phyloP scores from a whole-genome alignment of 1,140 invertebrate genomes.

The Pseudomyrmex pallidus region DNA sequence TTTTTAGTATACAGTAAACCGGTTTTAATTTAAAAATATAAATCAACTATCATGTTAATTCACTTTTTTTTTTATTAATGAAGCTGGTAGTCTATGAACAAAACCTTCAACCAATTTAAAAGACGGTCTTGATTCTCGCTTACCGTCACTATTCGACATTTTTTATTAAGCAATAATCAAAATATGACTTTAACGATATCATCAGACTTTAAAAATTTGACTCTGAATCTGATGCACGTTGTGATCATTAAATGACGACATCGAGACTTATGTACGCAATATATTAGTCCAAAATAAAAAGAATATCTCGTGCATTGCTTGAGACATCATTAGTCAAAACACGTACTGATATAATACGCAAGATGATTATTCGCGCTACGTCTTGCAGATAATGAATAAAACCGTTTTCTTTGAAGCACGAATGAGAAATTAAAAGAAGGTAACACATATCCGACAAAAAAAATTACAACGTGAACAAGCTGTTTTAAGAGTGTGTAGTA shows the following conservation, averaged over 20 bases:
- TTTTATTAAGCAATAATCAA: conserved; percentile 51
- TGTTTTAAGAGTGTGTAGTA: not conserved
- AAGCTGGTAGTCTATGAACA: not conserved
- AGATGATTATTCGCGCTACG: not conserved
- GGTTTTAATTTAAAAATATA: no score
- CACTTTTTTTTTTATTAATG: not conserved
- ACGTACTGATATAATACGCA: not conserved
- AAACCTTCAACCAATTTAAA: not conserved
- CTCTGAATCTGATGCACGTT: not conserved
- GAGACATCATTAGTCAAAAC: not conserved
- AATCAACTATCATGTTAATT: not conserved
- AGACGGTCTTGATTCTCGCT: not conserved
- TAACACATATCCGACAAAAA: not conserved
- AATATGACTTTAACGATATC: conserved; percentile 39
- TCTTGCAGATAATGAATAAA: not conserved
- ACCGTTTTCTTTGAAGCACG: not conserved
- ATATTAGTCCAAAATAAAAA: conserved; percentile 1
- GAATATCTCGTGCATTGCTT: not conserved
- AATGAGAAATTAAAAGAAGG: conserved; percentile 7
- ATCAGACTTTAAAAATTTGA: conserved; percentile 4
- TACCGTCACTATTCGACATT: not conserved
- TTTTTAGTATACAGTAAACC: no score
- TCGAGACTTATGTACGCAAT: not conserved
- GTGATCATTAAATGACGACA: not conserved
- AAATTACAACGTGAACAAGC: not conserved